Base-by-base conservation (phyloP, 2,113 vertebrate genomes). In the Tylochromis polylepis region DNA sequence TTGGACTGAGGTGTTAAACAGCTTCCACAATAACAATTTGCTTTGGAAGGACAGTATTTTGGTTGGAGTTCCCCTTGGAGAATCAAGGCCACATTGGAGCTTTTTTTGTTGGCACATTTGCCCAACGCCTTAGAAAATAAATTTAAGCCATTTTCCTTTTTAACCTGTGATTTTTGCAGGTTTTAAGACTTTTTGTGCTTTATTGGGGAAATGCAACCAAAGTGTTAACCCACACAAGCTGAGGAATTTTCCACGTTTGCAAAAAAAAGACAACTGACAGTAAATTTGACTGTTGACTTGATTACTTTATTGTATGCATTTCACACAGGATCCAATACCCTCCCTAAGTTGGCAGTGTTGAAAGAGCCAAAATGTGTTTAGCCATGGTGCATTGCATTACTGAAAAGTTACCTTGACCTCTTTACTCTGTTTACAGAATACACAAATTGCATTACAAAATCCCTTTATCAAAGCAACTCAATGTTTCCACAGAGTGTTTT, bases 151-250 rank as follows among this genome's bases (percentile, higher is more conserved):
- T 70, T 70, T 1, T 70, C 1, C 0, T 41, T 41, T 70, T 67
- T 41, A 0, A 65, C 0, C 60, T 65, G 18, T n/a, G 18, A 38
- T 38, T 65, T 65, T 65, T 65, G 60, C 60, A 65, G 0, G 31
- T 4, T 65, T 65, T 18, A 65, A 65, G 4, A 65, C 18, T 0
- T 65, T 65, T 65, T 67, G 65, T 70, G 38, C n/a, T 72, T 27
- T 27, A 16, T 27, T 27, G 8, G 65, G 16, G 6, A 62, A 34
- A 34, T 62, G 29, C 16, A 36, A 0, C 16, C 10, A 62, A 11
- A 36, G 31, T 34, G 15, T 20, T 11, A 62, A 62, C 18, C 10
- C 31, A n/a, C 59, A 62, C 5, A 29, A 49, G 67, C 41, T 72
- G 14, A 72, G n/a, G 9, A 46, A 1, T 46, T 11, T 72, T 46